Base-by-base conservation (phyloP, 2,888 invertebrate genomes). In the Phrixothrix hirtus region DNA sequence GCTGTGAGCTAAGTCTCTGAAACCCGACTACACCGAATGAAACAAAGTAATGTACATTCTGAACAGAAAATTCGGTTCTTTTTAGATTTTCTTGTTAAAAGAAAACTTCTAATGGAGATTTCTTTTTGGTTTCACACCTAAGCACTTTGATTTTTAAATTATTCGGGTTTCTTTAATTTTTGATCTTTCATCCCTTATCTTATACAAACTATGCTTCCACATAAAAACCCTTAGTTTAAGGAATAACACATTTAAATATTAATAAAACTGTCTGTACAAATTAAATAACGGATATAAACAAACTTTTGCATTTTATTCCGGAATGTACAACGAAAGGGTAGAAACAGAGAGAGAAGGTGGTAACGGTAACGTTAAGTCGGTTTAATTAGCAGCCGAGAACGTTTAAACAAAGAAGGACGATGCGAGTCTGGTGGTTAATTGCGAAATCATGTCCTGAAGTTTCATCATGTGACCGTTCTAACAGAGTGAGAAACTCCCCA, bases 1-100 rank as follows among this genome's bases (percentile, higher is more conserved):
- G 73, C 70, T 71, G 73, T 68, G 67, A 69, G 68, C 68, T 63
- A 64, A 65, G 65, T 63, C 65, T 66, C 62, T 64, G 63, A 65
- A 66, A 65, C 64, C 63, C 59, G 64, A 66, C 64, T 64, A 65
- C 65, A 62, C 55, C 61, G 59, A 63, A 61, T 57, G 60, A 61
- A 63, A 63, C 62, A 63, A 61, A 63, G 61, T 61, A 63, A 59
- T 57, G 58, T 61, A 59, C 57, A 54, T 52, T 53, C 57, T 29
- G 52, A 46, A 42, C 39, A 48, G 50, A 54, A 57, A 54, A 49
- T 44, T 37, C 31, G 17, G 50, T 47, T 55, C 42, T 43, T 45
- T 55, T 55, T 43, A 41, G 39, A 27, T 29, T 42, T 12, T 47
- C 43, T 35, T 41, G 17, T 14, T 9, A 27, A 27, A 27, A 27